Conservation (phyloP, 2,797 vertebrate genomes). For the Poeciliopsis paucimaculata region DNA sequence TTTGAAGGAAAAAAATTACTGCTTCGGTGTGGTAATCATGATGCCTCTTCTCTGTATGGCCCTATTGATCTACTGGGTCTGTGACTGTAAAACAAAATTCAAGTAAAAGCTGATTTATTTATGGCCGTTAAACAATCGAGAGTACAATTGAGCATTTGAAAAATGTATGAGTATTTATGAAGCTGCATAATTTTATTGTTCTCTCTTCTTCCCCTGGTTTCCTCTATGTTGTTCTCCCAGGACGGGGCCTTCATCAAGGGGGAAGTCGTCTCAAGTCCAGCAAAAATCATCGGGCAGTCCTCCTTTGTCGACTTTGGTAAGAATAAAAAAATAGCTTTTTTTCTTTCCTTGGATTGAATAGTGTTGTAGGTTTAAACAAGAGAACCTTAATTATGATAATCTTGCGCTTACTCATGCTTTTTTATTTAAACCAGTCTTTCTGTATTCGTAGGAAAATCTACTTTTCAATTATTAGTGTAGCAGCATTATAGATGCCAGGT, state of each 20-base stretch:
- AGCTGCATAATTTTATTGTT: slow-evolving; percentile 1
- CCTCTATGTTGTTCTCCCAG: slow-evolving; percentile 65
- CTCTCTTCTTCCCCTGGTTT: not conserved
- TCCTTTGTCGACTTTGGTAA: slow-evolving; percentile 95
- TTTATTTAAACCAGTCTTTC: not conserved
- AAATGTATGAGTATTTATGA: slow-evolving; percentile 17
- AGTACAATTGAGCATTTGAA: not conserved
- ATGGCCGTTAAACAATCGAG: not conserved
- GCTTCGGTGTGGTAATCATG: not conserved
- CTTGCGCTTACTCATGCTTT: not conserved
- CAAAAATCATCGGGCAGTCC: slow-evolving; percentile 85
- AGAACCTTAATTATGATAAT: not conserved
- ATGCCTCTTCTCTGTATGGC: not conserved
- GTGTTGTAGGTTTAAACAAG: not conserved
- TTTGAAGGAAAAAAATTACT: not conserved
- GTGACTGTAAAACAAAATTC: slow-evolving; percentile 1
- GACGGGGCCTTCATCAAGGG: slow-evolving; percentile 86
- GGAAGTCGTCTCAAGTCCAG: slow-evolving; percentile 40
- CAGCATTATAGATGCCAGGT: not conserved
- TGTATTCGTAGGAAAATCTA: not conserved
- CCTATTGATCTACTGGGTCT: not conserved
- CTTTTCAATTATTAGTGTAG: not conserved
- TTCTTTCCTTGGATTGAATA: not conserved
- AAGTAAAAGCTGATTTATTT: slow-evolving; percentile 8
- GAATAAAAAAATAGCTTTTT: slow-evolving; percentile 42